Percentiles rank a stretch among this genome's conserved stretches.
These are phyloP conservation scores for Synanthedon vespiformis DNA, from an alignment of 2,888 invertebrate genomes.

Conservation along the genomic window DNA sequence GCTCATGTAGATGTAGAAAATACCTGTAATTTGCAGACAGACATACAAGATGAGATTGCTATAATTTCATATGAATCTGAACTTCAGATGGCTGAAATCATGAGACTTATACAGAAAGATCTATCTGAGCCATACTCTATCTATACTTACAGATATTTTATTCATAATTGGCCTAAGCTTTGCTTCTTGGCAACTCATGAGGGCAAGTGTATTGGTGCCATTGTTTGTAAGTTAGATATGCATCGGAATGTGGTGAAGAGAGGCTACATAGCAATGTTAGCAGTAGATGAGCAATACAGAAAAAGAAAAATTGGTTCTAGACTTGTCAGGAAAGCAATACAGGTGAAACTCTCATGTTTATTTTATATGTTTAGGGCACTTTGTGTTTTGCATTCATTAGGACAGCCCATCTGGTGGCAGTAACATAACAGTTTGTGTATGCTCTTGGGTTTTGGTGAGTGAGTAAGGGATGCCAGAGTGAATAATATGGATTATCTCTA, in stretches of 20 bases:
- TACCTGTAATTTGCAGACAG: constrained; percentile 4
- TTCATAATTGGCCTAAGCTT: constrained; percentile 99
- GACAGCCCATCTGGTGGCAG: too few relatives aligned
- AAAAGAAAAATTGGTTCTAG: constrained; percentile 93
- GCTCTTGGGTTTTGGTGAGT: too few relatives aligned
- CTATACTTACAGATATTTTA: constrained; percentile 99
- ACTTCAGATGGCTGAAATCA: constrained; percentile 97
- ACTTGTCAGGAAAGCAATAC: constrained; percentile 82
- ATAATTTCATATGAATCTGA: constrained; percentile 87
- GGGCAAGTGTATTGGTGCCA: constrained; percentile 93
- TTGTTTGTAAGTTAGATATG: constrained; percentile 97
- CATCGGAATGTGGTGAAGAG: constrained; percentile 90
- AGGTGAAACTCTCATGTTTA: constrained; percentile 38
- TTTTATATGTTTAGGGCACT: too few relatives aligned
- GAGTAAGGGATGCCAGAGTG: too few relatives aligned
- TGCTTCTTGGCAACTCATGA: constrained; percentile 95
- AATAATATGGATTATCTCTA: too few relatives aligned
- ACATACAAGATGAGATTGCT: constrained; percentile 38
- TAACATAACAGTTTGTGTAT: too few relatives aligned
- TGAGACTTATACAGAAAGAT: constrained; percentile 98
- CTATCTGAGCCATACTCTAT: constrained; percentile 99
- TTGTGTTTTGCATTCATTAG: too few relatives aligned
- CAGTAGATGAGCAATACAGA: constrained; percentile 95
- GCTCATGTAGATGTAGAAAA: neutral
- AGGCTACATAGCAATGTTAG: constrained; percentile 99